phyloP scores from a whole-genome alignment of 2,797 vertebrate genomes.

The Fistularia tabacaria region DNA sequence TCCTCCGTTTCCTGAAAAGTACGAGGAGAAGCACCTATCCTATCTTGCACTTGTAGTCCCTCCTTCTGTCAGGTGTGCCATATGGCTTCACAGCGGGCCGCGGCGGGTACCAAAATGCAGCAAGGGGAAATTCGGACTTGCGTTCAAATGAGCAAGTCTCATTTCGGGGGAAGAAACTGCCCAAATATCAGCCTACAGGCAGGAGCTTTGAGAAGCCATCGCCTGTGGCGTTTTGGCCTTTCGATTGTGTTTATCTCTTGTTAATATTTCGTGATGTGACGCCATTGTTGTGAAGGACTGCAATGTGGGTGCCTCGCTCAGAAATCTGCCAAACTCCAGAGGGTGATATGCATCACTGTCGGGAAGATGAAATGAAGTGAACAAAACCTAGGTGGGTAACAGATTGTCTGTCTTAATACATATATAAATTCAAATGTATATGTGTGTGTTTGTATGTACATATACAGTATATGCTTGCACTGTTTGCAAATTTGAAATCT shows the following conservation, averaged over 20 bases:
- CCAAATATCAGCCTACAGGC: conserved; percentile 1
- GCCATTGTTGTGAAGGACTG: conserved; percentile 6
- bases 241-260: neutral
- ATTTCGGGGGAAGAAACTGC: conserved; percentile 13
- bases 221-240: neutral
- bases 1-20: conserved; percentile 1
- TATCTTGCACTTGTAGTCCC: conserved; percentile 10
- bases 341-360: conserved; percentile 3
- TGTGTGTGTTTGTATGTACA: too few relatives aligned
- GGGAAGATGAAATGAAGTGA: conserved; percentile 14
- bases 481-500: too few relatives aligned
- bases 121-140: conserved; percentile 37
- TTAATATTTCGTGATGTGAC: neutral
- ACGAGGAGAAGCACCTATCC: conserved; percentile 10
- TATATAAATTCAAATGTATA: too few relatives aligned
- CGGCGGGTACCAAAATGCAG: conserved; percentile 32
- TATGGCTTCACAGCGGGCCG: conserved; percentile 70
- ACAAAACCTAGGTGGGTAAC: conserved; percentile 19
- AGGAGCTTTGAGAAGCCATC: neutral
- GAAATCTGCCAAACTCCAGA: neutral
- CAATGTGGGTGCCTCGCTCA: neutral
- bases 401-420: neutral
- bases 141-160: conserved; percentile 45
- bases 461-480: too few relatives aligned
- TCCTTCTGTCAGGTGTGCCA: conserved; percentile 48